Percentiles rank a stretch among this genome's conserved stretches.
Evolutionary conservation across 2,113 vertebrate species (phyloP).

Genomic region (Chascanopsetta lugubris): DNA sequence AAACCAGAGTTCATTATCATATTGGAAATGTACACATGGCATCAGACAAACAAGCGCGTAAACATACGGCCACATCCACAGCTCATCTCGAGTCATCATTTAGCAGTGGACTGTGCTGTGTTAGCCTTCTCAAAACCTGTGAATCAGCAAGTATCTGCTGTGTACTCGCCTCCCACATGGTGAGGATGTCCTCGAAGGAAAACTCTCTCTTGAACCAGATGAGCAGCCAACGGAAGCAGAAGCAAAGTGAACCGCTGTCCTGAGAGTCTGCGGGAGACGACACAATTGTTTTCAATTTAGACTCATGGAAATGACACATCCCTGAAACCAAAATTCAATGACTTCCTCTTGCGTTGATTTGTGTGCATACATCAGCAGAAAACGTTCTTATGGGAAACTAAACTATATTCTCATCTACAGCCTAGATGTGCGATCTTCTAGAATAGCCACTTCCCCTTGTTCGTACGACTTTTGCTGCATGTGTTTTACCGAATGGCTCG

Average conservation of each 20-base stretch:
- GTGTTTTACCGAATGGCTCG: neutral
- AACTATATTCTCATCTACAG: neutral
- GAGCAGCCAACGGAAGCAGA: conserved; percentile 91
- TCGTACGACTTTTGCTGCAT: conserved; percentile 1
- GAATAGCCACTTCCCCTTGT: neutral
- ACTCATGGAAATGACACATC: neutral
- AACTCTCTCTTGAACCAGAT: conserved; percentile 97
- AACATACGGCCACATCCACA: neutral
- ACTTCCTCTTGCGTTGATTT: neutral
- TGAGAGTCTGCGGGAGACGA: conserved; percentile 76
- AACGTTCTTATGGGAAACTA: neutral
- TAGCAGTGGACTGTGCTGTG: neutral
- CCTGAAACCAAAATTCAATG: neutral
- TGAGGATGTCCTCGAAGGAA: conserved; percentile 88
- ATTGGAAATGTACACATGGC: too few relatives aligned
- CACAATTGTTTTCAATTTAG: neutral
- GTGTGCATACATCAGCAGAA: neutral
- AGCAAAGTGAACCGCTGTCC: conserved; percentile 84
- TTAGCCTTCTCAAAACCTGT: neutral
- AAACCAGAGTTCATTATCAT: too few relatives aligned
- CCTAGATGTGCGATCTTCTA: neutral
- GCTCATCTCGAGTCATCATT: neutral
- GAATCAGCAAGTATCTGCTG: neutral
- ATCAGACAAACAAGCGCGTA: neutral
- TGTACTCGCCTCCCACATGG: conserved; percentile 87